Percentiles rank a stretch among this genome's conserved stretches.
These are phyloP conservation scores for Ormyrus rosae DNA, from an alignment of 2,888 invertebrate genomes.

Conservation along the genomic window DNA sequence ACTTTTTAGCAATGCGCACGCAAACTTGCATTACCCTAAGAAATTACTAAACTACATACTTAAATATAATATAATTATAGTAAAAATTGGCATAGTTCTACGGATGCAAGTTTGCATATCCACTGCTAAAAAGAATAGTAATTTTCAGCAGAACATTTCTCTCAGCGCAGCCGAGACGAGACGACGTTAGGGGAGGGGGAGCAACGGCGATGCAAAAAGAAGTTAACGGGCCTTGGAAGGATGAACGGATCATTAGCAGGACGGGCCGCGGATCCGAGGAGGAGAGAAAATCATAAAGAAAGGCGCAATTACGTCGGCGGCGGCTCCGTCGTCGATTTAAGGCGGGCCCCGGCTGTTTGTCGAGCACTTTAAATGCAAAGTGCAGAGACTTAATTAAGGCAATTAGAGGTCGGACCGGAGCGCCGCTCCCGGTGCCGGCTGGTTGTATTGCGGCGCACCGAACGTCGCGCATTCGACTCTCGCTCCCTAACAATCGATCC, in stretches of 20 bases:
- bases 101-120: no score
- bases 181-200: no score
- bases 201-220: no score
- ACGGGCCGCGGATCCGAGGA: neutral
- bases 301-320: conserved; percentile 32
- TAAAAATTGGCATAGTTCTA: no score
- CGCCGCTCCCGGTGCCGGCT: neutral
- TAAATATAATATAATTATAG: no score
- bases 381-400: conserved; percentile 41
- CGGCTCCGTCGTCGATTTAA: conserved; percentile 37
- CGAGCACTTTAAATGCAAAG: conserved; percentile 37
- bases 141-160: no score
- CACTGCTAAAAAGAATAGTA: no score
- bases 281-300: conserved; percentile 16
- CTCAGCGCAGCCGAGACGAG: no score
- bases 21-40: no score
- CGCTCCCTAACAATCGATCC: conserved; percentile 7
- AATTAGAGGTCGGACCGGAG: conserved; percentile 32
- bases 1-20: no score
- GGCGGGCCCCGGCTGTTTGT: conserved; percentile 10
- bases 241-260: conserved; percentile 6
- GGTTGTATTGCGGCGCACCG: neutral
- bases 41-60: no score
- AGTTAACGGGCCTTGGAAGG: no score
- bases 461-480: neutral